Conservation (phyloP, 2,113 vertebrate genomes). For the human (Homo sapiens) region GRCh38 chr15:89422001-89422500, state of each 20-base stretch:
- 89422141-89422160: not conserved
- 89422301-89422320: not conserved
- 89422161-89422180: not conserved
- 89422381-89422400: not conserved
- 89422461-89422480: not conserved
- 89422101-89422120: not conserved
- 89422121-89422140: not conserved
- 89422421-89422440: not conserved
- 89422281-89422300: not conserved
- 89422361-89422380: not conserved
- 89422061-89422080: not conserved
- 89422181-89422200: not conserved
- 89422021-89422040: not conserved
- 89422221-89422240: not conserved
- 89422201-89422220: not conserved
- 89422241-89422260: not conserved
- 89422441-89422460: not conserved
- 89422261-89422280: not conserved
- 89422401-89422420: not conserved
- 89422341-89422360: not conserved
- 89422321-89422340: not conserved
- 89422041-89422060: not conserved
- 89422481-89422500: not conserved
- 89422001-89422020: not conserved
- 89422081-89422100: not conserved